Conservation (phyloP, 92 coral and sea anemone species). For the Zoanthus gigantus region DNA sequence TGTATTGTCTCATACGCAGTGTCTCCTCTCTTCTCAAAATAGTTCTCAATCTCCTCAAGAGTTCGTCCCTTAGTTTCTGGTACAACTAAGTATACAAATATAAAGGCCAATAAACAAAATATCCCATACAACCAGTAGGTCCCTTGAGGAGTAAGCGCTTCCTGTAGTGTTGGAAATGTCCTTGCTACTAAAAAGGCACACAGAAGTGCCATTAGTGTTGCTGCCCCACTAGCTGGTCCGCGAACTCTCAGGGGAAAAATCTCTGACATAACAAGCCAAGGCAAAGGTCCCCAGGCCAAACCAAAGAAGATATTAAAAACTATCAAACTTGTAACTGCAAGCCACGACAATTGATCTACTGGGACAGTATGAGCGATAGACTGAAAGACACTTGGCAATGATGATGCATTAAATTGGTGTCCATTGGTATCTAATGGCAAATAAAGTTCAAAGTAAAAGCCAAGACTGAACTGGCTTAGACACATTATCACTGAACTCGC, state of each 20-base stretch:
- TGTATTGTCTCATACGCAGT: conserved; percentile 6
- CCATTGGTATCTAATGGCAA: not conserved
- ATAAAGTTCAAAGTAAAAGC: conserved; percentile 71
- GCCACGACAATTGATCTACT: conserved; percentile 60
- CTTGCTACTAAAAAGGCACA: conserved; percentile 74
- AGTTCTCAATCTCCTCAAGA: conserved; percentile 82
- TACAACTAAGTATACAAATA: conserved; percentile 68
- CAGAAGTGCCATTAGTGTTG: conserved; percentile 72
- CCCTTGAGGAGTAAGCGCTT: conserved; percentile 72
- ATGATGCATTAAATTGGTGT: conserved; percentile 27
- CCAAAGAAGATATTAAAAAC: conserved; percentile 69
- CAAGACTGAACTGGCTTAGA: conserved; percentile 71
- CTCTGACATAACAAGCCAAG: conserved; percentile 92
- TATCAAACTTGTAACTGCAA: conserved; percentile 67
- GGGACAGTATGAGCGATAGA: conserved; percentile 31
- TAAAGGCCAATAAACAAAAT: conserved; percentile 61
- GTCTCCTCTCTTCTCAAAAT: conserved; percentile 55
- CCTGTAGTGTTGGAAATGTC: conserved; percentile 64
- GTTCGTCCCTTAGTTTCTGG: conserved; percentile 93
- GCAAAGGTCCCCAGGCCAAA: conserved; percentile 91
- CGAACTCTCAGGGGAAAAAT: conserved; percentile 83
- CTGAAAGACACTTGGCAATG: conserved; percentile 26
- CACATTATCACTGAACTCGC: conserved; percentile 72
- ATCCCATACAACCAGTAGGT: conserved; percentile 86
- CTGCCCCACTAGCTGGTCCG: conserved; percentile 78